Percentiles rank a stretch among this genome's conserved stretches.
Evolutionary conservation across 1,140 invertebrate genomes (phyloP).

Genomic region (Drosophila repletoides): DNA sequence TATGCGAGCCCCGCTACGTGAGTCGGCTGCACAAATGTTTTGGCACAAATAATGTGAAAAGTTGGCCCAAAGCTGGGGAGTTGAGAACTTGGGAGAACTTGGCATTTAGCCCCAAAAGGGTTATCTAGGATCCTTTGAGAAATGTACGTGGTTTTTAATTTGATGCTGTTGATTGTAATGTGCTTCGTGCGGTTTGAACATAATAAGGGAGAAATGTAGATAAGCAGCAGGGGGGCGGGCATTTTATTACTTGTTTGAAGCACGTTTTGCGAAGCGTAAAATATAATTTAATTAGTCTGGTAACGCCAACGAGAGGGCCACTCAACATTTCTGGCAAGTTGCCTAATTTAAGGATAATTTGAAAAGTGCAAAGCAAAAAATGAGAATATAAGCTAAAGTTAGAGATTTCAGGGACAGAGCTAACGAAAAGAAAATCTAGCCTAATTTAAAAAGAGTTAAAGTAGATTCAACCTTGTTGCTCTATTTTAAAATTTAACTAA

Average conservation of each 20-base stretch:
- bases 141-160: slow-evolving; percentile 24
- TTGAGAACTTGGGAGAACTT: neutral
- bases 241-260: slow-evolving; percentile 30
- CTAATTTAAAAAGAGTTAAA: too few species aligned
- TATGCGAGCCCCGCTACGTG: slow-evolving; percentile 60
- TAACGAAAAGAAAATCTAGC: too few species aligned
- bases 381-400: too few species aligned
- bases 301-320: slow-evolving; percentile 9
- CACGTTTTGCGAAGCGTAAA: slow-evolving; percentile 55
- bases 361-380: neutral
- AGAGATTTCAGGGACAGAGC: too few species aligned
- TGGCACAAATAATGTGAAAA: slow-evolving; percentile 48
- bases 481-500: too few species aligned
- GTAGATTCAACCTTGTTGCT: too few species aligned
- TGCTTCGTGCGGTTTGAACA: neutral
- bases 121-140: slow-evolving; percentile 1
- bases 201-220: neutral
- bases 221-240: neutral
- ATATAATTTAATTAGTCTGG: slow-evolving; percentile 76
- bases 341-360: slow-evolving; percentile 45
- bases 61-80: slow-evolving; percentile 21
- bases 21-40: slow-evolving; percentile 52
- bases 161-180: slow-evolving; percentile 33
- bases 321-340: slow-evolving; percentile 42
- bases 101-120: neutral